A percentile compares a stretch with the other conserved stretches of the same genome.
phyloP scores from a whole-genome alignment of 2,113 vertebrate genomes.

The Nicator chloris region DNA sequence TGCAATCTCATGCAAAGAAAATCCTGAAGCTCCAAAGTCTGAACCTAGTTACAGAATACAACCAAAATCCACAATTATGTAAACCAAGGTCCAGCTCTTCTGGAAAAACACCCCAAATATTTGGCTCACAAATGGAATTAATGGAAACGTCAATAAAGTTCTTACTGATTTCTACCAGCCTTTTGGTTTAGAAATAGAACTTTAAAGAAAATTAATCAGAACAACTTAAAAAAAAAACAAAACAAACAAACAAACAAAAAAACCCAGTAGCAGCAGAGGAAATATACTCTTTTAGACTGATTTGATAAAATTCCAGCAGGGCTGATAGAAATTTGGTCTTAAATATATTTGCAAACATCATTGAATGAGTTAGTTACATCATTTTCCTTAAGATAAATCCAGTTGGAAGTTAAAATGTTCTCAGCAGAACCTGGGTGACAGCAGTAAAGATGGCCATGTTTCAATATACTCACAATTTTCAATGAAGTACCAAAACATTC shows the following conservation, averaged over 20 bases:
- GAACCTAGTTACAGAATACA: neutral
- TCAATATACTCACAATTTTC: neutral
- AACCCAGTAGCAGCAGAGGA: neutral
- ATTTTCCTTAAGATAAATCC: neutral
- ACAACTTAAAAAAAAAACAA: neutral
- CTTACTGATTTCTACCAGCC: neutral
- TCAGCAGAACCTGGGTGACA: neutral
- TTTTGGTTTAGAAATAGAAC: neutral
- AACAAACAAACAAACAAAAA: rapidly evolving
- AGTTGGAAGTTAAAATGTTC: neutral
- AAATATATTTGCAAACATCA: neutral
- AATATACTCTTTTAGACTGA: neutral
- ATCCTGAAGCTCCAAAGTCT: neutral
- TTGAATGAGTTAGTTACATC: neutral
- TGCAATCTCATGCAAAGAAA: neutral
- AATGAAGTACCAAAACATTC: neutral
- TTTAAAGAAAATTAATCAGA: neutral
- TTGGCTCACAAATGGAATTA: slow-evolving; percentile 31
- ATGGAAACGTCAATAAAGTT: neutral
- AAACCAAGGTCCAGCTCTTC: neutral
- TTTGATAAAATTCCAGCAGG: neutral
- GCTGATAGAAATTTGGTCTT: neutral
- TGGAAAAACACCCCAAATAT: slow-evolving; percentile 14
- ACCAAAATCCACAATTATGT: neutral
- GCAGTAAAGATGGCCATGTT: neutral